Percentiles rank a stretch among this genome's conserved stretches.
Evolutionary conservation across 2,888 invertebrate species (phyloP).

Genomic region (Melipona beecheii): DNA sequence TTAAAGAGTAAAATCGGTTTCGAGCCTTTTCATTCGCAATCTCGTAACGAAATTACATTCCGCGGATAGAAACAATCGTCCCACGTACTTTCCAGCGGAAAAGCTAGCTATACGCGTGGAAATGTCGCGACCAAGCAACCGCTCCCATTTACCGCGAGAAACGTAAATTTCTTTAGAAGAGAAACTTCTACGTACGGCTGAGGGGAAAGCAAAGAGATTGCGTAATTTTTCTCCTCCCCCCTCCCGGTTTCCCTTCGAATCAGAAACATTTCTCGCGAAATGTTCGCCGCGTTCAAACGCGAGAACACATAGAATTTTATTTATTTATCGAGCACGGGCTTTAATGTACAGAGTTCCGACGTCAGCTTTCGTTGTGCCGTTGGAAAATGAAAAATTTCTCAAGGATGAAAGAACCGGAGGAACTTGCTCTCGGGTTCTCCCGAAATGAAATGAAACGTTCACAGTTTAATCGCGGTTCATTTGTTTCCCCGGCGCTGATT

Average conservation of each 20-base stretch:
- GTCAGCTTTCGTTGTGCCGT: not conserved
- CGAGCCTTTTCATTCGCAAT: not conserved
- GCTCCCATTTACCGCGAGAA: conserved; percentile 23
- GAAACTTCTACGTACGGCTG: conserved; percentile 32
- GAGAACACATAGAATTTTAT: not conserved
- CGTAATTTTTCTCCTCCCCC: conserved; percentile 2
- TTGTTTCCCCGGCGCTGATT: conserved; percentile 27
- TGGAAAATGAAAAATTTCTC: conserved; percentile 32
- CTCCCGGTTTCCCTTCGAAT: not conserved
- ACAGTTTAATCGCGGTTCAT: conserved; percentile 44
- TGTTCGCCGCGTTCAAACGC: not conserved
- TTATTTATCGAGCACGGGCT: not conserved
- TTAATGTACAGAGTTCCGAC: conserved; percentile 23
- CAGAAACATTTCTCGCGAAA: not conserved
- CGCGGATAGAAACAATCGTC: not conserved
- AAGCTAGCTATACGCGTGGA: not conserved
- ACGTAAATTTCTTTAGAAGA: conserved; percentile 15
- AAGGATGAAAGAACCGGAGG: not conserved
- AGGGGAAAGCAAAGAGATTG: not conserved
- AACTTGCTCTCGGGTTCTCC: not conserved
- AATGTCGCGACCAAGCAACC: conserved; percentile 42
- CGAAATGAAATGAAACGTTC: conserved; percentile 37
- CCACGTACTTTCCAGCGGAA: not conserved
- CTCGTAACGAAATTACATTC: not conserved
- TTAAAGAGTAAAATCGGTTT: not conserved